A percentile compares a stretch with the other conserved stretches of the same genome.
Evolutionary conservation across 2,888 invertebrate genomes (phyloP).

Genomic region (Latrodectus elegans): DNA sequence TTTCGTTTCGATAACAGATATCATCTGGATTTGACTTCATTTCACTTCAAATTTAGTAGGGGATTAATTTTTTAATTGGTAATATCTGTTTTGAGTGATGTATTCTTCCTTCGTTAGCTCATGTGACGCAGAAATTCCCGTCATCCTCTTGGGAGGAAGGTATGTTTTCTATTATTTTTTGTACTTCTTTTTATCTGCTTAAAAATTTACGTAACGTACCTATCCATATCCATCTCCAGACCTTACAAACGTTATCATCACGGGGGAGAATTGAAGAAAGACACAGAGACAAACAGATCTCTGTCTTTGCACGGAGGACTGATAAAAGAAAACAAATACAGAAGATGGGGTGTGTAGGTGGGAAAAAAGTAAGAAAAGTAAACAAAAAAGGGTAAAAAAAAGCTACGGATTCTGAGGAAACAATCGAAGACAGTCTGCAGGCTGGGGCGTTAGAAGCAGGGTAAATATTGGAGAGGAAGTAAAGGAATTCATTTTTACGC

Average conservation of each 20-base stretch:
- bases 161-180: too few species aligned
- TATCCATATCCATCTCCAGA: background rate
- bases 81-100: too few species aligned
- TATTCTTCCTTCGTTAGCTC: too few species aligned
- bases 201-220: background rate
- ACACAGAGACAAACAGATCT: slow-evolving; percentile 32
- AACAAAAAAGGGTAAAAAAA: slow-evolving; percentile 39
- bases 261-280: background rate
- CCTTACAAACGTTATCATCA: background rate
- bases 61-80: too few species aligned
- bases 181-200: too few species aligned
- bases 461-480: slow-evolving; percentile 49
- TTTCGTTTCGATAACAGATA: too few species aligned
- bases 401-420: slow-evolving; percentile 58
- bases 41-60: too few species aligned
- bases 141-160: too few species aligned
- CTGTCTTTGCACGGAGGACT: slow-evolving; percentile 18
- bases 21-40: too few species aligned
- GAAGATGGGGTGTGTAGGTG: background rate
- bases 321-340: slow-evolving; percentile 51
- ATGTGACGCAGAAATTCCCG: too few species aligned
- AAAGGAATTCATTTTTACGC: slow-evolving; percentile 68
- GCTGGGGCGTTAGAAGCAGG: slow-evolving; percentile 14
- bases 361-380: slow-evolving; percentile 59
- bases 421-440: slow-evolving; percentile 50